Percentiles rank a stretch among this genome's conserved stretches.
phyloP scores from a whole-genome alignment of 2,113 vertebrate genomes.

The Pelobates fuscus region DNA sequence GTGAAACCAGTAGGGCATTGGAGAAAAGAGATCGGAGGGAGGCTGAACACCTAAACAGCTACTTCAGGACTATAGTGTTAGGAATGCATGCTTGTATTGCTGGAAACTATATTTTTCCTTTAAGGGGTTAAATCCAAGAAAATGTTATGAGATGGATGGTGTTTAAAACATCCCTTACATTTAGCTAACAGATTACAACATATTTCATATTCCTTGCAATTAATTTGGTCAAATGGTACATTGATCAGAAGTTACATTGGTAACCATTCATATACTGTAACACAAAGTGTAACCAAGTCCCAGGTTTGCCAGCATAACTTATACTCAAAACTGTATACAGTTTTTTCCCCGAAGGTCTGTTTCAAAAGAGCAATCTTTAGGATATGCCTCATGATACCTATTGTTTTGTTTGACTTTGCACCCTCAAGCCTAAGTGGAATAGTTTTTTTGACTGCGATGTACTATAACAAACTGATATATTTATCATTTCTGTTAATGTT shows the following conservation, averaged over 20 bases:
- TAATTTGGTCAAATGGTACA: not conserved
- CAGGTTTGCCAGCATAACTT: not conserved
- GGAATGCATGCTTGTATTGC: too few species aligned
- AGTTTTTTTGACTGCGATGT: constrained; percentile 14
- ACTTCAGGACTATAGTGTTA: too few species aligned
- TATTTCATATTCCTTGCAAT: not conserved
- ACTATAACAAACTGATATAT: constrained; percentile 13
- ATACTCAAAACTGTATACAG: not conserved
- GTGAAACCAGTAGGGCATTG: too few species aligned
- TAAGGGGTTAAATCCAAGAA: too few species aligned
- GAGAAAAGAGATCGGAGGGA: too few species aligned
- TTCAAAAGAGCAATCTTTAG: constrained; percentile 12
- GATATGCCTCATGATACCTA: constrained; percentile 28
- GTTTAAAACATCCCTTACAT: too few species aligned
- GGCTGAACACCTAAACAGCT: too few species aligned
- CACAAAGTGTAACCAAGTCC: not conserved
- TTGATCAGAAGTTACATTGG: not conserved
- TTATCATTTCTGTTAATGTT: constrained; percentile 47
- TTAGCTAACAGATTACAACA: not conserved
- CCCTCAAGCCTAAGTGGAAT: constrained; percentile 10
- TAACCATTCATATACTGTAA: not conserved
- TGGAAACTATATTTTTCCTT: too few species aligned
- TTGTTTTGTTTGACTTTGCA: constrained; percentile 38
- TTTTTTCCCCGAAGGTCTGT: constrained; percentile 1
- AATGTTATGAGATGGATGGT: too few species aligned